Evolutionary conservation across 2,888 invertebrate genomes (phyloP).

Genomic region (Hermaeophaga mercurialis): DNA sequence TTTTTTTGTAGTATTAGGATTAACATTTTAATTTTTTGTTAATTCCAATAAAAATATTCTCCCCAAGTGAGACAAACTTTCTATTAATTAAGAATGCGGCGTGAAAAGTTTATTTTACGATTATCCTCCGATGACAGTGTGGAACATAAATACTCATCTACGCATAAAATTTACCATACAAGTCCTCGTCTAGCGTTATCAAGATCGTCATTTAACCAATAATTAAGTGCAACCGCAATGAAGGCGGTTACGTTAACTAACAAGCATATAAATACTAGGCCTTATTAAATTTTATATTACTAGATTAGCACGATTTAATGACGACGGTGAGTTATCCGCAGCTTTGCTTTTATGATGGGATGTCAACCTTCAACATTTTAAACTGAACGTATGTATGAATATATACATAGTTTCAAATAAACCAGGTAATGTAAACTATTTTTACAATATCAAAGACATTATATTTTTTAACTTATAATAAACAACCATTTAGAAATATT

Average conservation of each 20-base stretch:
- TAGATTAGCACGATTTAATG: conserved; percentile 26
- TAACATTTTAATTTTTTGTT: no score
- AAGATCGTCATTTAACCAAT: conserved; percentile 44
- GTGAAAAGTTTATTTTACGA: conserved; percentile 26
- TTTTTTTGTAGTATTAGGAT: no score
- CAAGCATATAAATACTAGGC: conserved; percentile 38
- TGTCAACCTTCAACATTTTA: conserved; percentile 10
- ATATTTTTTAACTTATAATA: no score
- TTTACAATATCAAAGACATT: no score
- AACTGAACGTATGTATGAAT: no score
- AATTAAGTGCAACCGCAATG: conserved; percentile 42
- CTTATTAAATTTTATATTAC: conserved; percentile 41
- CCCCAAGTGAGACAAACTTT: no score
- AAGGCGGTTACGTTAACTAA: conserved; percentile 34
- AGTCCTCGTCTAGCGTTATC: conserved; percentile 36
- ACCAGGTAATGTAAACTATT: no score
- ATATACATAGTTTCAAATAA: no score
- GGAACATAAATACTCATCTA: conserved; percentile 31
- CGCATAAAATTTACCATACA: conserved; percentile 36
- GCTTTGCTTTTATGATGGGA: conserved; percentile 9
- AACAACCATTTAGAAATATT: no score
- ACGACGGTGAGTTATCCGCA: conserved; percentile 10
- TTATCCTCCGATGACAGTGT: conserved; percentile 33
- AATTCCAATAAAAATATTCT: no score
- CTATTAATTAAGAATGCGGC: no score